phyloP scores from a whole-genome alignment of 2,888 invertebrate species.

The Stenotaenia linearis region DNA sequence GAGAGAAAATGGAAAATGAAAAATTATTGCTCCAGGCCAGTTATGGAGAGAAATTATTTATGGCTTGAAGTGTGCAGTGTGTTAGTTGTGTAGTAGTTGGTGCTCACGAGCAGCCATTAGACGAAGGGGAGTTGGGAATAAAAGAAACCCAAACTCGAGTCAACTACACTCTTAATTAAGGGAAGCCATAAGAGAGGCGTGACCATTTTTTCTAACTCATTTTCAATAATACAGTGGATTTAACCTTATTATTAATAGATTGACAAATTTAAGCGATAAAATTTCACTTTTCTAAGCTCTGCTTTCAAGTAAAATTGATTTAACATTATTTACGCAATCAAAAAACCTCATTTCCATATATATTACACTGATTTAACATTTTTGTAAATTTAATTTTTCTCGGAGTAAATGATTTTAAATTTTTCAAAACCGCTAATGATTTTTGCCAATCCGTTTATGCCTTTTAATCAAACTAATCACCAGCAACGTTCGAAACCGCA shows the following conservation, averaged over 20 bases:
- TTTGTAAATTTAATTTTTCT: no score
- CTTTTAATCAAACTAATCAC: no score
- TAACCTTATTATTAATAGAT: not conserved
- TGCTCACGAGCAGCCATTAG: not conserved
- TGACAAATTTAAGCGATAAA: no score
- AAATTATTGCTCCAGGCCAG: not conserved
- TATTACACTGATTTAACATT: no score
- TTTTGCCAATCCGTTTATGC: no score
- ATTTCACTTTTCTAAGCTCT: no score
- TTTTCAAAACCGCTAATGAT: no score
- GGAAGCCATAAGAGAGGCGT: not conserved
- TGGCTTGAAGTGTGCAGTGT: not conserved
- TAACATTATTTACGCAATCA: no score
- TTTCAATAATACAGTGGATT: not conserved
- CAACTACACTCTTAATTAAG: not conserved
- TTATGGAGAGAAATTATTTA: slow-evolving; percentile 4
- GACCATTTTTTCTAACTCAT: not conserved
- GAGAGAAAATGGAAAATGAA: not conserved
- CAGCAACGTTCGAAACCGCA: no score
- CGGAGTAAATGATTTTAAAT: no score
- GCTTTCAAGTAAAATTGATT: no score
- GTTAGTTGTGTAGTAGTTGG: not conserved
- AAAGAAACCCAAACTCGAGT: not conserved
- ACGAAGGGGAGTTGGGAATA: not conserved
- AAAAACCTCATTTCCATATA: no score